A percentile compares a stretch with the other conserved stretches of the same genome.
Conservation (phyloP, 2,113 vertebrate species). For the Scopus umbretta region DNA sequence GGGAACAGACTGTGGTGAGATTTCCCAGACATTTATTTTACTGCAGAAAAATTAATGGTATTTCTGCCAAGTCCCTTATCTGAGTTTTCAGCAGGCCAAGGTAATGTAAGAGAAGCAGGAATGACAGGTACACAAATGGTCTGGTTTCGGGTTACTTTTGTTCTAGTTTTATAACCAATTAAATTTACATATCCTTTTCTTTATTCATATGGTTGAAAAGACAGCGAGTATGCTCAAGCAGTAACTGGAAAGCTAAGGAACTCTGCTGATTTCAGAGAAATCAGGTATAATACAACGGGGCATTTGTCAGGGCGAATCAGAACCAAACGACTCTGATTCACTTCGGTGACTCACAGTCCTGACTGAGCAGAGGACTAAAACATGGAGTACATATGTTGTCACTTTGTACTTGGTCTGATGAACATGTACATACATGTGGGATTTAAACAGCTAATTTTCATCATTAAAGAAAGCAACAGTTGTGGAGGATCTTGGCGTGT, state of each 20-base stretch:
- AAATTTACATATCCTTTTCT: not conserved
- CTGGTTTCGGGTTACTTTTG: not conserved
- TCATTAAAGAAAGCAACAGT: not conserved
- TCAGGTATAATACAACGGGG: rapidly evolving
- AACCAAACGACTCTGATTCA: not conserved
- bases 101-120: rapidly evolving
- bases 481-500: not conserved
- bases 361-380: not conserved
- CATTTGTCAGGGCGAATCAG: not conserved
- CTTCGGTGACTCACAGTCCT: not conserved
- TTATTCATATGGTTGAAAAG: not conserved
- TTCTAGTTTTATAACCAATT: not conserved
- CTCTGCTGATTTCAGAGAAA: not conserved
- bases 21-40: rapidly evolving
- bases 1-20: not conserved
- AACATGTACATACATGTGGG: rapidly evolving
- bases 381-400: too few species aligned
- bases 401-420: not conserved
- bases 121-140: not conserved
- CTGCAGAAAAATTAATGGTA: not conserved
- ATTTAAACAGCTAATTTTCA: not conserved
- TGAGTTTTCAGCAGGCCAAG: not conserved
- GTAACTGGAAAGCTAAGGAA: not conserved
- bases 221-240: too few species aligned
- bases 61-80: not conserved